Base-by-base conservation (phyloP, 2,797 vertebrate genomes). In the Onychomys arenicola region DNA sequence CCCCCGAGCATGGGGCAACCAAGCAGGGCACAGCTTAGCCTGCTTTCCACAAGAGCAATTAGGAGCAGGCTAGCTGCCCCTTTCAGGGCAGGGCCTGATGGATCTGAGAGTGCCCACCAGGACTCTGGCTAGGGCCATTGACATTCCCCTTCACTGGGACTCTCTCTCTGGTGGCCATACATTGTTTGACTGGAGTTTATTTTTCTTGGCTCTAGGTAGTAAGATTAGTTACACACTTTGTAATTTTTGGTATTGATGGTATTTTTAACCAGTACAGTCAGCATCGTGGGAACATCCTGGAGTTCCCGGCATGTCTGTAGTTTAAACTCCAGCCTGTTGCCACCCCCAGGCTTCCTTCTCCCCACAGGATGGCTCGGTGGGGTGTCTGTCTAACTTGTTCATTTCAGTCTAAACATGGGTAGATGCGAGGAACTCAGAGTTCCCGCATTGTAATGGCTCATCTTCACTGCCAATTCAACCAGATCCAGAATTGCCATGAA, bases 191-290 rank as follows among this genome's bases (percentile, higher is more conserved):
- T 57, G 2, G 89, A 37, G 43, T 52, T 32, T 98, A 59, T 98
- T 98, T 97, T 98, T 98, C 91, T 97, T 98, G 97, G 97, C 97
- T 95, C 85, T 49, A 11, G 37, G 76, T 97, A 93, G 84, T 55
- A 91, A 96, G 95, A 96, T 98, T 95, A 95, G 91, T 97, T 97
- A 85, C 95, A 55, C 55, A 94, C 80, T 96, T 94, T 98, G 97
- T 98, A 96, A 98, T 97, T 98, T 97, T 98, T 97, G 95, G 97
- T 98, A 96, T 96, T 97, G 93, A 97, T 98, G 97, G 98, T 98
- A 98, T 98, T 98, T 99, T 98, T 98, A 98, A 98, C 97, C 89
- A 97, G 93, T 40, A 29, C 92, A 97, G 97, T 71, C 93, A 55
- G 96, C 94, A 89, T 98, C 97, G 98, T 67, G 88, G 98, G 98